Percentiles rank a stretch among this genome's conserved stretches.
These are phyloP conservation scores for Pteropus rufus DNA, from an alignment of 2,797 vertebrate genomes.

Conservation along the genomic window DNA sequence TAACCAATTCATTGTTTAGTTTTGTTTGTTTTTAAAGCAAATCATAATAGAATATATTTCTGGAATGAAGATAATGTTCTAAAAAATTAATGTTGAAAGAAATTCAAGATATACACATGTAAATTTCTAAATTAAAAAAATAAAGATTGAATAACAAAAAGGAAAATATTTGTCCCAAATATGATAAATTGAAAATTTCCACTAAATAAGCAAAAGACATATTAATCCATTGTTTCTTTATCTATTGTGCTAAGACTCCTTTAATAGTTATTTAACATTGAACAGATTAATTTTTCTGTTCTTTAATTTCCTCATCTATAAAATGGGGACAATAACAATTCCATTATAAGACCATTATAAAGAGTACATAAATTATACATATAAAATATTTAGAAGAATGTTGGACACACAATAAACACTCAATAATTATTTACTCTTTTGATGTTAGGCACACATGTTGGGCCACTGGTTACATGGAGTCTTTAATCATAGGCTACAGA, in stretches of 20 bases:
- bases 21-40: background rate
- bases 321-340: background rate
- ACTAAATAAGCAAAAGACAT: conserved; percentile 1
- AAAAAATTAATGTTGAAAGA: background rate
- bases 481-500: background rate
- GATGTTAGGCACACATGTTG: background rate
- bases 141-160: background rate
- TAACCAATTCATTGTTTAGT: background rate
- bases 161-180: background rate
- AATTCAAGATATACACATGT: background rate
- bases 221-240: background rate
- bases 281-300: background rate
- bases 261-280: background rate
- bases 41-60: conserved; percentile 6
- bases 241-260: background rate
- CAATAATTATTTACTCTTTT: background rate
- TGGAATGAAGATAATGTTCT: background rate
- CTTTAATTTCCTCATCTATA: background rate
- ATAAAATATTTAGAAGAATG: background rate
- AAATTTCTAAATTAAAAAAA: conserved; percentile 21
- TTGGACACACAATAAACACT: background rate
- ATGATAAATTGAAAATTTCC: background rate
- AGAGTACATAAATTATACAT: background rate
- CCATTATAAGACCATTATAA: background rate
- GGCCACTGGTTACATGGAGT: background rate